Conservation (phyloP, 2,797 vertebrate genomes). For the Morelia viridis region DNA sequence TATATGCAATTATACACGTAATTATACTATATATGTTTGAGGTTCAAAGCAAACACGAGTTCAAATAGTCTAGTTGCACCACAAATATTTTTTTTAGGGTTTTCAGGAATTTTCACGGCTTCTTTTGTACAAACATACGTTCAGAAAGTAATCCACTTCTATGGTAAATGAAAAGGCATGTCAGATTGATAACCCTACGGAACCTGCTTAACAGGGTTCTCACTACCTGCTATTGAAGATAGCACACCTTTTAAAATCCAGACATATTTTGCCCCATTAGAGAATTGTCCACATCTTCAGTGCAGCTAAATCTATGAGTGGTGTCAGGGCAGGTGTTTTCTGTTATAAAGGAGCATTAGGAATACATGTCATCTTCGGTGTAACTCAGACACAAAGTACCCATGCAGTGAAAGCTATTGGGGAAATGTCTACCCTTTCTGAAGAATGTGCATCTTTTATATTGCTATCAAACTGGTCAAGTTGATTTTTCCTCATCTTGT, state of each 20-base stretch:
- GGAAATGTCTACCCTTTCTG: constrained; percentile 36
- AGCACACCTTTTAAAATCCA: background rate
- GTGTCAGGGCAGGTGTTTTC: background rate
- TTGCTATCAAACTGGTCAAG: constrained; percentile 46
- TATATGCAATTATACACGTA: background rate
- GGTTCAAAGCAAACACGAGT: background rate
- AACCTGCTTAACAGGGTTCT: background rate
- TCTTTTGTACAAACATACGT: background rate
- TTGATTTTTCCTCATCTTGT: constrained; percentile 61
- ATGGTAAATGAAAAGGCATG: background rate
- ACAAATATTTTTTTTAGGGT: background rate
- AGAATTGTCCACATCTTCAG: background rate
- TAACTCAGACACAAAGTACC: background rate
- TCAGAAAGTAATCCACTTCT: background rate
- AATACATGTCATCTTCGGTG: constrained; percentile 10
- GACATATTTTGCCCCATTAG: background rate
- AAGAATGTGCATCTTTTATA: constrained; percentile 51
- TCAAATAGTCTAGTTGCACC: background rate
- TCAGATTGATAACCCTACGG: background rate
- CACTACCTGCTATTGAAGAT: background rate
- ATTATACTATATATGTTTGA: background rate
- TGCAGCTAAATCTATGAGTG: background rate
- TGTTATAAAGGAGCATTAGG: constrained; percentile 1
- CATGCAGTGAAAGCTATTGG: background rate
- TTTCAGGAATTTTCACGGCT: background rate